phyloP scores from a whole-genome alignment of 2,797 vertebrate genomes.

The Rhinella marina region DNA sequence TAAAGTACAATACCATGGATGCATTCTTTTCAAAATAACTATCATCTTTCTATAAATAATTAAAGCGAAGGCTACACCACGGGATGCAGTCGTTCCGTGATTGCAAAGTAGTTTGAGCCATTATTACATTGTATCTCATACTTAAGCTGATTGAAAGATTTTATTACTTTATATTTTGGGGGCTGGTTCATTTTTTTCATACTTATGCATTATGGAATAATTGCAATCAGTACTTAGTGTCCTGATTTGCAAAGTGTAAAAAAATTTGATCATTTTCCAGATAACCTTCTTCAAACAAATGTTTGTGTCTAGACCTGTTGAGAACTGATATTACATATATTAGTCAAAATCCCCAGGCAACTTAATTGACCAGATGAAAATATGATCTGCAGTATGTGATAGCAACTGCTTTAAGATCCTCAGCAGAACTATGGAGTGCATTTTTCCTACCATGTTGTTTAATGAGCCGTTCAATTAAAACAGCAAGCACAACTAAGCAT shows the following conservation, averaged over 20 bases:
- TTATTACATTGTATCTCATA: conserved; percentile 68
- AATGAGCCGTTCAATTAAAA: conserved; percentile 60
- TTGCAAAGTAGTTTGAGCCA: conserved; percentile 69
- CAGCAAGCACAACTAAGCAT: conserved; percentile 33
- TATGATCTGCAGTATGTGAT: conserved; percentile 60
- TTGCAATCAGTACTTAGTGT: conserved; percentile 37
- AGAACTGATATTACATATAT: conserved; percentile 63
- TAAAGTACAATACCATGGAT: conserved; percentile 71
- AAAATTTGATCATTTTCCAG: conserved; percentile 63
- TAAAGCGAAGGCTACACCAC: conserved; percentile 69
- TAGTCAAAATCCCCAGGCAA: conserved; percentile 51
- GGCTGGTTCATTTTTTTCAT: conserved; percentile 61
- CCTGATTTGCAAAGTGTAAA: conserved; percentile 58
- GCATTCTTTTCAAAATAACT: conserved; percentile 69
- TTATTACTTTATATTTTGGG: conserved; percentile 67
- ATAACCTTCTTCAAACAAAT: conserved; percentile 62
- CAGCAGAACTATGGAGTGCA: conserved; percentile 41
- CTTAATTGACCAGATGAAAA: conserved; percentile 46
- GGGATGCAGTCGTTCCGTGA: conserved; percentile 67
- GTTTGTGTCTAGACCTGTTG: conserved; percentile 61
- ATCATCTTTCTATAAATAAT: conserved; percentile 71
- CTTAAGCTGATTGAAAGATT: conserved; percentile 69
- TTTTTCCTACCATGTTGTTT: conserved; percentile 55
- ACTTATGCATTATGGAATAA: conserved; percentile 64
- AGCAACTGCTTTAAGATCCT: conserved; percentile 40